Conservation (phyloP, 2,797 vertebrate species). For the Luscinia luscinia region DNA sequence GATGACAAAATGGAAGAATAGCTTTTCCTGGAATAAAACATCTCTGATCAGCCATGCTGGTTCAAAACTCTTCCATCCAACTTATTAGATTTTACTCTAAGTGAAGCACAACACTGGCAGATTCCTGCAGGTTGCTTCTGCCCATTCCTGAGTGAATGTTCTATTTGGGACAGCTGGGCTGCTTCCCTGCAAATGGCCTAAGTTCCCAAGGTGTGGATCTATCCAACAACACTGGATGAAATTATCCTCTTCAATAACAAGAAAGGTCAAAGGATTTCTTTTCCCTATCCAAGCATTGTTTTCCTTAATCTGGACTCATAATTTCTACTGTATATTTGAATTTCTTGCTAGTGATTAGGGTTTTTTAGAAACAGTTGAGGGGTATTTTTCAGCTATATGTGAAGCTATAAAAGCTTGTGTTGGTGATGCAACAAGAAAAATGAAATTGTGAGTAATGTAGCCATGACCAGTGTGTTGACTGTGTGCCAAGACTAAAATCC, state of each 20-base stretch:
- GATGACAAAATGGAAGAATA: background rate
- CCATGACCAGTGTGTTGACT: background rate
- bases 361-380: background rate
- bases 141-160: background rate
- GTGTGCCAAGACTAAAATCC: background rate
- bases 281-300: background rate
- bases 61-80: background rate
- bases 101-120: background rate
- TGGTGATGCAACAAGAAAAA: constrained; percentile 15
- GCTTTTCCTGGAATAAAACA: background rate
- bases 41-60: background rate
- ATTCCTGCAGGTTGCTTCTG: background rate
- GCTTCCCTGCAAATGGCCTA: background rate
- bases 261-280: background rate
- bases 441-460: background rate
- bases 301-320: background rate
- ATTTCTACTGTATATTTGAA: background rate
- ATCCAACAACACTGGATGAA: background rate
- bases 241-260: background rate
- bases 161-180: background rate
- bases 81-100: background rate
- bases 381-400: background rate
- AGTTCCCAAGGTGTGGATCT: background rate
- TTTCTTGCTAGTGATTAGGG: background rate
- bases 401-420: background rate